These are phyloP conservation scores for Eumerus sabulonum DNA, from an alignment of 2,888 invertebrate species.

Conservation along the genomic window DNA sequence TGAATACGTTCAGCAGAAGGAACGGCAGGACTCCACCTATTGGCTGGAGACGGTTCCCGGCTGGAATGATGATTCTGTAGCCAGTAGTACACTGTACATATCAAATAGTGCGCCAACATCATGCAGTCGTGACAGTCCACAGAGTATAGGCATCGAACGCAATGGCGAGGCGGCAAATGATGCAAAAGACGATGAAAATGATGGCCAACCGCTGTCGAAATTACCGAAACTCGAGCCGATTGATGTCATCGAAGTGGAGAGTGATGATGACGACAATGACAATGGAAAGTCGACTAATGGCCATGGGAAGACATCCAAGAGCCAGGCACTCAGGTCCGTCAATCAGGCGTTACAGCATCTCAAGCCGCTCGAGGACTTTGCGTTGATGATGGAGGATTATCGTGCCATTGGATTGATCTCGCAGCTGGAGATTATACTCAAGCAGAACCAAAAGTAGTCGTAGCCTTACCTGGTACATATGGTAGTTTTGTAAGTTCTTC, in stretches of 20 bases:
- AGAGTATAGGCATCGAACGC: constrained; percentile 17
- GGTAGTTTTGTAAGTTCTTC: too few relatives aligned
- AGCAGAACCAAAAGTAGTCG: constrained; percentile 25
- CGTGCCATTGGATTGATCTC: constrained; percentile 76
- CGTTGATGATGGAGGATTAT: constrained; percentile 76
- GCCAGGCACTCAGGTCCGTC: constrained; percentile 14
- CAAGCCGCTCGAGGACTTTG: constrained; percentile 76
- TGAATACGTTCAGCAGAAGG: constrained; percentile 10
- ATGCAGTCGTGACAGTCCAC: constrained; percentile 15
- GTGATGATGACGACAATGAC: constrained; percentile 39
- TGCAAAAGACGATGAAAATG: constrained; percentile 34
- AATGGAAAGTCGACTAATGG: too few relatives aligned
- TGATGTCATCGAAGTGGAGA: constrained; percentile 56
- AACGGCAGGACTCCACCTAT: not conserved
- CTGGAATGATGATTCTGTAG: constrained; percentile 44
- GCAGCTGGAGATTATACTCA: constrained; percentile 73
- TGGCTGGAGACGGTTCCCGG: constrained; percentile 12
- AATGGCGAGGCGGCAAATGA: too few relatives aligned
- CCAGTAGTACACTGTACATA: constrained; percentile 34
- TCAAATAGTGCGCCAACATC: constrained; percentile 30
- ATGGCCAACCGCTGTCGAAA: constrained; percentile 16
- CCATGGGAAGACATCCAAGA: constrained; percentile 1
- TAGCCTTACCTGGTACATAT: too few relatives aligned
- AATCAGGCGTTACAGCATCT: constrained; percentile 74
- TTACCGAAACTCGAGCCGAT: constrained; percentile 47